Evolutionary conservation across 1,140 invertebrate genomes (phyloP), one percentile per base, ranked within the genome.

Genomic region (Zelostemma sp.): DNA sequence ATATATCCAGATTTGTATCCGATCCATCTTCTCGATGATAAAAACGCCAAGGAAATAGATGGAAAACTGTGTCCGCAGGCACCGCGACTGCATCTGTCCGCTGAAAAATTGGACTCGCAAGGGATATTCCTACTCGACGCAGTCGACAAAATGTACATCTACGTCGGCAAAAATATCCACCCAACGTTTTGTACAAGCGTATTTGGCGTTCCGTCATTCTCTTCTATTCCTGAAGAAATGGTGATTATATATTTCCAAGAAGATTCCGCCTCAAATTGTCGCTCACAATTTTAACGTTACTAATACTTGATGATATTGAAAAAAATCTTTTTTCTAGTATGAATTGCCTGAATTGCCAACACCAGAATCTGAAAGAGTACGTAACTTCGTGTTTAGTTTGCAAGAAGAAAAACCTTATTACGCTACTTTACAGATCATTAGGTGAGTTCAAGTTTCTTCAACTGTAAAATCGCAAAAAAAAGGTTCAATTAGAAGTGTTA

Each of bases 1-100:
- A 89, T 99, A 59, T 98, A 99, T 88, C 97, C 98, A 6, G 93
- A 96, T 84, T 86, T 99, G 31, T 99, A 98, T 86, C 91, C 95
- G 5, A 82, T 99, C 38, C 95, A 98, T 82, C 84, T 83, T 66
- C 86, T 97, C 17, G 89, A 90, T 63, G 89, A 91, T 40, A 89
- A 89, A 72, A 87, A 88, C 57, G 75, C 84, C 0, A 84, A 87
- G 40, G 88, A 90, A 5, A 82, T 88, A 1, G 85, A 88, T 35
- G 85, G 85, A 0, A 87, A 88, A 50, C 64, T 82, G 6, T 84
- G 89, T 40, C 88, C 89, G 0, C 86, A 89, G 61, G 88, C 91
- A 49, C 90, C 89, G 1, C 86, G 88, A 25, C 71, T 93, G 47
- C 91, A 92, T 73, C 82, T 93, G 1, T 89, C 90, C 2, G 91